Base-by-base conservation (phyloP, 2,113 vertebrate species). In the Hirundichthys speculiger region DNA sequence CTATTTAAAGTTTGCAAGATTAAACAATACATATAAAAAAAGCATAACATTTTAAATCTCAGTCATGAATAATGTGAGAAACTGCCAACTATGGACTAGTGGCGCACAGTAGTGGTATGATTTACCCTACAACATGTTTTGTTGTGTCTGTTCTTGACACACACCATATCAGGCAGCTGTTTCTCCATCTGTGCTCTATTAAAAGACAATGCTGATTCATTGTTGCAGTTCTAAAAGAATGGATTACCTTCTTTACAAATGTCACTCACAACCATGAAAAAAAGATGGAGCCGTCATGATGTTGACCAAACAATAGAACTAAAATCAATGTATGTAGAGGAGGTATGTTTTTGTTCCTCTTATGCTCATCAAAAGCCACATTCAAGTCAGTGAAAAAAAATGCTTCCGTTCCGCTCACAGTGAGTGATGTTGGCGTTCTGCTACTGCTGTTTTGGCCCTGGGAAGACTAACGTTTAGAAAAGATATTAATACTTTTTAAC, bases 381-480 rank as follows among this genome's bases (percentile, higher is more conserved):
- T 58, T 47, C 24, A 13, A 60, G 66, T 67, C 30, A 34, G 9
- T 34, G 30, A 7, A 10, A 10, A 16, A 59, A 59, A 62, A 41
- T 49, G 66, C 25, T 69, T 34, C 56, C 58, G 7, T 19, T 41
- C 0, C 7, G 52, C 52, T 74, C 39, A 43, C 61, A 34, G 30
- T 27, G 22, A 72, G 46, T 38, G 51, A 27, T 14, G 24, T 15
- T 38, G 14, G n/a, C 25, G 3, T 6, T 27, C 6, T 27, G 1
- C 19, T 38, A 48, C 60, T 43, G 30, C 66, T 62, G 51, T 56
- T 38, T 48, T 63, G 3, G 18, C 19, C 27, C 19, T 1, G 13
- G 27, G 52, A 49, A 51, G 64, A 63, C 55, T 69, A 52, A 72
- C 50, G 25, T 25, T 76, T 20, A 59, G 6, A 65, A 6, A 52